phyloP scores from a whole-genome alignment of 2,113 vertebrate genomes.

The Zingel zingel region DNA sequence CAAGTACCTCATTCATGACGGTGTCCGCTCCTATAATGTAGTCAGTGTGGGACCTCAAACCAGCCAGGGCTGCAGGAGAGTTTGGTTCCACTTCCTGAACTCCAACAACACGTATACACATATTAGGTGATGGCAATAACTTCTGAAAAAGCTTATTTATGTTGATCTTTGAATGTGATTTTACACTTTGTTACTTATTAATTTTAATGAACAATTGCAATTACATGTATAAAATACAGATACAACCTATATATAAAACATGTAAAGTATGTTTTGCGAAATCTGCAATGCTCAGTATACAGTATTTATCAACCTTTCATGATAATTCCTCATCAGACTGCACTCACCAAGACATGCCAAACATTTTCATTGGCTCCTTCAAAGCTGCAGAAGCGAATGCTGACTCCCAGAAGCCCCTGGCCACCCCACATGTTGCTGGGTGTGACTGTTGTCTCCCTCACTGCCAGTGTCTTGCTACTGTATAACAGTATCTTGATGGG shows the following conservation, averaged over 20 bases:
- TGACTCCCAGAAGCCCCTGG: conserved; percentile 94
- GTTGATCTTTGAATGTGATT: neutral
- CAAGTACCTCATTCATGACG: conserved; percentile 90
- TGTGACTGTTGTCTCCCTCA: conserved; percentile 92
- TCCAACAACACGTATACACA: conserved; percentile 16
- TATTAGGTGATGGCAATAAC: neutral
- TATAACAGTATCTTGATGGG: conserved; percentile 95
- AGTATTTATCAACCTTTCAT: neutral
- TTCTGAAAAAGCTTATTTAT: neutral
- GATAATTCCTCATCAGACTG: neutral
- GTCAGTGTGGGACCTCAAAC: conserved; percentile 91
- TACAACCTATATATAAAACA: neutral
- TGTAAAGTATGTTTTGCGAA: neutral
- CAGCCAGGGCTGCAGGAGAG: conserved; percentile 94
- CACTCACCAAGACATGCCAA: conserved; percentile 96
- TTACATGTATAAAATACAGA: too few relatives aligned
- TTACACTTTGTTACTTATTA: neutral
- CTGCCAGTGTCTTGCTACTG: conserved; percentile 94
- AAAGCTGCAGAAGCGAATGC: conserved; percentile 98
- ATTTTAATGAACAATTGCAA: neutral
- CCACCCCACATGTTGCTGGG: conserved; percentile 98
- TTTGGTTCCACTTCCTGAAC: conserved; percentile 95
- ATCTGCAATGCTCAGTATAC: neutral
- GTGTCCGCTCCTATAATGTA: conserved; percentile 97
- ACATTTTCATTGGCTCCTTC: conserved; percentile 96